Evolutionary conservation across 2,113 vertebrate genomes (phyloP), one percentile per base, ranked within the genome.

Genomic region (Neopipo cinnamomea): DNA sequence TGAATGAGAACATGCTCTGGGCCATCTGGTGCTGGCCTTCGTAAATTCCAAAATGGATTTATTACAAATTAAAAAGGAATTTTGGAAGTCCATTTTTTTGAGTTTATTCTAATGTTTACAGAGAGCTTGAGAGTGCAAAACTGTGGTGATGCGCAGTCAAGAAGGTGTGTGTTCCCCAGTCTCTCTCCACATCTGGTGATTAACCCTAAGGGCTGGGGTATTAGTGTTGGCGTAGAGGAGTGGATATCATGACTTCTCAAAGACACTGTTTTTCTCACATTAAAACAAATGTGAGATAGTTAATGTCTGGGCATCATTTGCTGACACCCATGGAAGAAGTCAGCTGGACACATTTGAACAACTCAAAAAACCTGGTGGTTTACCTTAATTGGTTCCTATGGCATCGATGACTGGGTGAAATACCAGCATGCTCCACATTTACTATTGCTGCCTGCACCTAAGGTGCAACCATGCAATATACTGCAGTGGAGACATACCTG

Each of bases 21-120:
- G 81, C 93, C 87, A 94, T 70, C 85, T 94, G 87, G 71, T 0
- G 0, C 49, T 77, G 74, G 81, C 88, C 63, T 62, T 70, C 14
- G 23, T 74, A 94, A 94, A 93, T 91, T 95, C 93, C 71, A 89
- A 76, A 96, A 59, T 88, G n/a, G 30, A 89, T 93, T 85, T 85
- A 67, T 88, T 93, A 92, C 79, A 81, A 91, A 96, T 96, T 87
- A 89, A 93, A 96, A 92, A 89, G 56, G 65, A 91, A 92, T 95
- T 93, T 88, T 72, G 44, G 61, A 91, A 92, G 56, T 61, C 3
- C 31, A 2, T 18, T 27, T 84, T 80, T 93, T 78, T 7, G 31
- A 49, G 30, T 37, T 95, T 75, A 41, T 73, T 77, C 63, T 63
- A 41, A 30, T 30, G 15, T 63, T 88, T 77, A 83, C 33, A 27